Conservation (phyloP, 2,888 invertebrate species). For the Ligdia adustata region DNA sequence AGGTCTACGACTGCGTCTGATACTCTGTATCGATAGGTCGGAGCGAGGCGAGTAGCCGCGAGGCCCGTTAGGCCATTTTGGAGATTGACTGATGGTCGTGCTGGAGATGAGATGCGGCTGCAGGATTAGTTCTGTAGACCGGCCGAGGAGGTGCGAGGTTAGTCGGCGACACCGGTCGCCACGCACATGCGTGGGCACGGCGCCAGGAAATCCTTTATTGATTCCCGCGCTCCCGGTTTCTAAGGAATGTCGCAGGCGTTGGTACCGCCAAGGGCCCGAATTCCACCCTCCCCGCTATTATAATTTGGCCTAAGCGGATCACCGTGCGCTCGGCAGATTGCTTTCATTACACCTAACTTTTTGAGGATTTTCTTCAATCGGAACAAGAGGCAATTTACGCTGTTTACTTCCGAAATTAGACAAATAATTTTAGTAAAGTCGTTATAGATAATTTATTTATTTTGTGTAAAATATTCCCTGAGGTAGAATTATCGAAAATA, state of each 20-base stretch:
- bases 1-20: slow-evolving; percentile 1
- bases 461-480: too few species aligned
- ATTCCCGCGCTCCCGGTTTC: slow-evolving; percentile 81
- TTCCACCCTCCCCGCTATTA: slow-evolving; percentile 63
- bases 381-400: slow-evolving; percentile 35
- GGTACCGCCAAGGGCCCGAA: slow-evolving; percentile 77
- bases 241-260: slow-evolving; percentile 80
- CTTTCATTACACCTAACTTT: slow-evolving; percentile 53
- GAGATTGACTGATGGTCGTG: slow-evolving; percentile 17
- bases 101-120: slow-evolving; percentile 11
- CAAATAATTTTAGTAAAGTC: slow-evolving; percentile 27
- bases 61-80: slow-evolving; percentile 1
- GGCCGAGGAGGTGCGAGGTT: slow-evolving; percentile 36
- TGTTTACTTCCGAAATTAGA: slow-evolving; percentile 29
- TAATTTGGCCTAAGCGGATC: slow-evolving; percentile 70
- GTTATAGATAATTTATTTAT: too few species aligned
- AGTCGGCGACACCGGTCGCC: slow-evolving; percentile 53
- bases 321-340: slow-evolving; percentile 56
- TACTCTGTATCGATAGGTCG: too few species aligned
- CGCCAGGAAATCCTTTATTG: slow-evolving; percentile 84
- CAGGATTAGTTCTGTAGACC: slow-evolving; percentile 13
- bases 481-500: too few species aligned
- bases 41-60: neutral
- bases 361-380: slow-evolving; percentile 42
- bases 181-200: slow-evolving; percentile 83